Percentiles rank a stretch among this genome's conserved stretches.
These are phyloP conservation scores for Yasuhikotakia modesta DNA, from an alignment of 2,797 vertebrate species.

Conservation along the genomic window DNA sequence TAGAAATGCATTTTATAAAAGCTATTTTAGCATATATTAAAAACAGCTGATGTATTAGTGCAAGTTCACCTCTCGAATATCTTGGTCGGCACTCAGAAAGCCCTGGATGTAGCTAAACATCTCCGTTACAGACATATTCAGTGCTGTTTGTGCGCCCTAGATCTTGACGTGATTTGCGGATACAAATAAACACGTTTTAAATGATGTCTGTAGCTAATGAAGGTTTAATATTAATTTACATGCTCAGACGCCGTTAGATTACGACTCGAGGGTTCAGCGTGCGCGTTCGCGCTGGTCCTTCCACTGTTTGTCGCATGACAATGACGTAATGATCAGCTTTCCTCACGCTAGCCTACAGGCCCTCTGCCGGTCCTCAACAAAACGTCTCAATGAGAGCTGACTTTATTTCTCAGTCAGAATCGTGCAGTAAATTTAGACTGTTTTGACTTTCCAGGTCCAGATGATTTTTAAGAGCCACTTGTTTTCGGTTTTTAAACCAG, in stretches of 20 bases:
- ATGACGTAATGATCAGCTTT: conserved; percentile 16
- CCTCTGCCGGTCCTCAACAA: conserved; percentile 4
- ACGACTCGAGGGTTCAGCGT: conserved; percentile 45
- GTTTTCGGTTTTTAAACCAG: too few relatives aligned
- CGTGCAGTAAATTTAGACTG: too few relatives aligned
- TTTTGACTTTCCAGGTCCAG: too few relatives aligned
- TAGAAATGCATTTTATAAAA: too few relatives aligned
- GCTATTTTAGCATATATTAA: background rate
- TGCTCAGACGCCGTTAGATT: background rate
- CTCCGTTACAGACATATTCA: conserved; percentile 89
- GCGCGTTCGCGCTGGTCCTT: conserved; percentile 45
- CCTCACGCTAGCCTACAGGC: background rate
- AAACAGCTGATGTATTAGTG: background rate
- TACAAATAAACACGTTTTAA: background rate
- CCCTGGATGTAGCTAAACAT: conserved; percentile 92
- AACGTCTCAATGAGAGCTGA: too few relatives aligned
- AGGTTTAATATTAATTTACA: background rate
- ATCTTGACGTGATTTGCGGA: background rate
- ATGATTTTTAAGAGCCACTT: too few relatives aligned
- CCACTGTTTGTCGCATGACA: conserved; percentile 30
- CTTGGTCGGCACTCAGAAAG: conserved; percentile 90
- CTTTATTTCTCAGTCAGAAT: too few relatives aligned
- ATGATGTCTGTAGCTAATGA: background rate
- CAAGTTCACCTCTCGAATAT: conserved; percentile 85
- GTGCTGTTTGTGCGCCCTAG: background rate